phyloP scores from a whole-genome alignment of 2,113 vertebrate genomes.

The Thomomys bottae region DNA sequence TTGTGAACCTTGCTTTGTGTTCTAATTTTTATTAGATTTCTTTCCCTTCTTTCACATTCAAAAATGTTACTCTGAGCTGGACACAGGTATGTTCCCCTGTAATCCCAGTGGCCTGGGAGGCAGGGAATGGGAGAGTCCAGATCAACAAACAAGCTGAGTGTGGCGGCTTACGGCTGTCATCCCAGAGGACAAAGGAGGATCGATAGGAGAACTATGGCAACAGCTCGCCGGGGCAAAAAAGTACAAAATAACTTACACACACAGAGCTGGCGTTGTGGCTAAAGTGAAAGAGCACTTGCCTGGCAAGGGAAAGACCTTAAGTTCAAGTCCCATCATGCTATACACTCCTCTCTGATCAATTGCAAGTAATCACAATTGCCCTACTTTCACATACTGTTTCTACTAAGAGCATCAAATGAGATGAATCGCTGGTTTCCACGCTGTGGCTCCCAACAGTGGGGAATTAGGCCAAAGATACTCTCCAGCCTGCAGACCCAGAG shows the following conservation, averaged over 20 bases:
- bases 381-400: accelerated
- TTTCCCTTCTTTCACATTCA: background rate
- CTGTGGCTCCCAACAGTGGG: too few relatives aligned
- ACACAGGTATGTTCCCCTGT: too few relatives aligned
- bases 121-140: too few relatives aligned
- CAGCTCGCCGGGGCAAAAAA: too few relatives aligned
- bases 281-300: too few relatives aligned
- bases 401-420: background rate
- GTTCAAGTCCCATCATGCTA: too few relatives aligned
- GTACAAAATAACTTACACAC: too few relatives aligned
- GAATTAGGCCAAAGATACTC: background rate
- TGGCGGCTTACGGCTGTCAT: background rate
- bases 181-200: background rate
- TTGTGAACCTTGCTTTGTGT: accelerated
- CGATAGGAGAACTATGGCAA: too few relatives aligned
- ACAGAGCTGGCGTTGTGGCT: too few relatives aligned
- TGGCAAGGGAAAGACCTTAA: too few relatives aligned
- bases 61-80: background rate
- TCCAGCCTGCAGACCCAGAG: background rate
- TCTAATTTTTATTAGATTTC: background rate
- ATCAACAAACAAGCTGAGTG: background rate
- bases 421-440: too few relatives aligned
- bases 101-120: too few relatives aligned
- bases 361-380: background rate
- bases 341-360: background rate